These are phyloP conservation scores for Hirtodrosophila cameraria DNA, from an alignment of 2,888 invertebrate genomes.

Conservation along the genomic window DNA sequence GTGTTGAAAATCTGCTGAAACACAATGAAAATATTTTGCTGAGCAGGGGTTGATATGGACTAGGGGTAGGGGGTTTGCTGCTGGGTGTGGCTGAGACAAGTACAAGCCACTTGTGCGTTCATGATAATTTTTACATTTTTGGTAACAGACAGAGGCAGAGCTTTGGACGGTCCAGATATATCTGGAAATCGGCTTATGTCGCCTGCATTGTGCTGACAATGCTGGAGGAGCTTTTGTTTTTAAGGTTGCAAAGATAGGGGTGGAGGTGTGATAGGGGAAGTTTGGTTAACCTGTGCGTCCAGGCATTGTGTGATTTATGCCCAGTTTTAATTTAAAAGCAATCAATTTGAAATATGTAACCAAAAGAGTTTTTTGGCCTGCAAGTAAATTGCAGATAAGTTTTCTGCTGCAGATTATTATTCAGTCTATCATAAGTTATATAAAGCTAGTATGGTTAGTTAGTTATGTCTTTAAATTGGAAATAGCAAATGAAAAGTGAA, in stretches of 20 bases:
- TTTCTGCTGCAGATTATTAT: constrained; percentile 8
- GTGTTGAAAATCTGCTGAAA: constrained; percentile 79
- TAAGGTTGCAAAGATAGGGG: constrained; percentile 1
- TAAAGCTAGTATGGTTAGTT: too few species aligned
- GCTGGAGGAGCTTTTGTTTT: constrained; percentile 76
- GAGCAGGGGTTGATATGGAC: constrained; percentile 5
- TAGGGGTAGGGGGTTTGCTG: background rate
- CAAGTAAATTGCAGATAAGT: constrained; percentile 41
- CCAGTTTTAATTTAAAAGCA: constrained; percentile 73
- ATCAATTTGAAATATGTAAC: constrained; percentile 63
- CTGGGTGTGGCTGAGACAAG: constrained; percentile 63
- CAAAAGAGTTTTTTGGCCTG: constrained; percentile 51
- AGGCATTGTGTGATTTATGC: constrained; percentile 65
- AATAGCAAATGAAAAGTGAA: too few species aligned
- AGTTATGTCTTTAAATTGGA: too few species aligned
- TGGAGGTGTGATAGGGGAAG: too few species aligned
- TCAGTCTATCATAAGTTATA: background rate
- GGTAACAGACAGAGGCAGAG: constrained; percentile 13
- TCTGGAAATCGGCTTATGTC: constrained; percentile 84
- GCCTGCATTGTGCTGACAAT: constrained; percentile 78
- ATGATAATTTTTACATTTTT: constrained; percentile 76
- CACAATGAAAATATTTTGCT: constrained; percentile 78
- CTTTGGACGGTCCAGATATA: constrained; percentile 57
- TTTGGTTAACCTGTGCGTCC: constrained; percentile 43
- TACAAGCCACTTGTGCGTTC: constrained; percentile 79